These are phyloP conservation scores for Bimastos eiseni DNA, from an alignment of 2,888 invertebrate genomes.

Conservation along the genomic window DNA sequence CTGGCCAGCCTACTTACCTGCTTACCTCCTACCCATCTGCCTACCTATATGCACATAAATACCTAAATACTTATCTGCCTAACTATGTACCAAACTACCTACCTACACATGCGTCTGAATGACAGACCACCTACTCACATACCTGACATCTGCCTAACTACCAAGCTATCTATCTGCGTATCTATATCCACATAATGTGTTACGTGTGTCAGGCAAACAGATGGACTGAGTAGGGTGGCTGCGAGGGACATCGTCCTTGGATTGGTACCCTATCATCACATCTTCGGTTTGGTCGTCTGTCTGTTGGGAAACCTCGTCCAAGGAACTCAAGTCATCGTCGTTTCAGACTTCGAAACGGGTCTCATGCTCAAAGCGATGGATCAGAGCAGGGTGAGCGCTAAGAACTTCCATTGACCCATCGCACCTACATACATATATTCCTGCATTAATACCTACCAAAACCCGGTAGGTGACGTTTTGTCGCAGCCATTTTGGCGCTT, in stretches of 20 bases:
- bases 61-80: no score
- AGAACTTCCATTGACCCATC: no score
- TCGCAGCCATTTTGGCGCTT: no score
- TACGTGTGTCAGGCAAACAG: neutral
- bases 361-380: conserved; percentile 13
- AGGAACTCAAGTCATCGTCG: neutral
- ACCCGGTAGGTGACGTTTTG: no score
- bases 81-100: no score
- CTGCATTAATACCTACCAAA: no score
- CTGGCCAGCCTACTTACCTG: no score
- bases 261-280: neutral
- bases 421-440: no score
- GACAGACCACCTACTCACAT: neutral
- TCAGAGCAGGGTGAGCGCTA: neutral
- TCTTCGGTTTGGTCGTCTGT: neutral
- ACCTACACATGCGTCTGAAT: no score
- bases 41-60: no score
- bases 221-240: neutral
- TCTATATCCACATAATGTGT: no score
- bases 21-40: no score
- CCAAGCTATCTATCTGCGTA: neutral
- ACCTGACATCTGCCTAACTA: neutral
- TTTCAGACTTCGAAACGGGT: neutral
- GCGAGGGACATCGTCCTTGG: neutral
- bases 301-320: neutral